Evolutionary conservation across 2,888 invertebrate genomes (phyloP), one percentile per base, ranked within the genome.

Genomic region (Griposia aprilina): DNA sequence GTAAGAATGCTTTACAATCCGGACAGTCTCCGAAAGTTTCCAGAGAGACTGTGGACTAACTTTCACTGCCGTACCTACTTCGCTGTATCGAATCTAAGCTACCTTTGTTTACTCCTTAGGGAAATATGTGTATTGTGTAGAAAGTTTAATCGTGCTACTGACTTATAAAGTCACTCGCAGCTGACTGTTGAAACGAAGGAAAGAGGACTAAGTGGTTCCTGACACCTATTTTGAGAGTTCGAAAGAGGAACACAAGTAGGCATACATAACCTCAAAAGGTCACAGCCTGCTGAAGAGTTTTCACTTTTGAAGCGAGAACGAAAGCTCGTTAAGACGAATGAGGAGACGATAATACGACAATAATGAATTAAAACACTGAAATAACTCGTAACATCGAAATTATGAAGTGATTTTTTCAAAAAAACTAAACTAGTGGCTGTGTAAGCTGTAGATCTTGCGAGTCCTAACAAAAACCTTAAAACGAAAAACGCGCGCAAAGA

Each of bases 91-190:
- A 15, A 65, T 73, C 55, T 60, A 81, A 60, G 75, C 52, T 59
- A 26, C 26, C 45, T 55, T 81, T 80, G 48, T 80, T 48, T 55
- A 55, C n/a, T 82, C 82, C 67, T 20, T 57, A 30, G 67, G 75
- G 75, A 81, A 66, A 67, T 55, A 17, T 57, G 23, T 69, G 52
- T 26, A n/a, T 36, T 41, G 26, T 62, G 23, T 72, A 62, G 52
- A 62, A 62, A 55, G 60, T 36, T 72, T 11, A 26, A 63, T 78
- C 7, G 48, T 26, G 23, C 10, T 20, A 52, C 26, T 45, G 50
- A 45, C 60, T 23, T 13, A 20, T 30, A 20, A 79, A 7, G 67
- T 52, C 20, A 59, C 26, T 41, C 20, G 10, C 6, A 41, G 23
- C 50, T 15, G 23, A 17, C 30, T n/a, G 15, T 41, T n/a, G 15